Evolutionary conservation across 2,113 vertebrate genomes (phyloP).

Genomic region (Brachypteracias leptosomus): DNA sequence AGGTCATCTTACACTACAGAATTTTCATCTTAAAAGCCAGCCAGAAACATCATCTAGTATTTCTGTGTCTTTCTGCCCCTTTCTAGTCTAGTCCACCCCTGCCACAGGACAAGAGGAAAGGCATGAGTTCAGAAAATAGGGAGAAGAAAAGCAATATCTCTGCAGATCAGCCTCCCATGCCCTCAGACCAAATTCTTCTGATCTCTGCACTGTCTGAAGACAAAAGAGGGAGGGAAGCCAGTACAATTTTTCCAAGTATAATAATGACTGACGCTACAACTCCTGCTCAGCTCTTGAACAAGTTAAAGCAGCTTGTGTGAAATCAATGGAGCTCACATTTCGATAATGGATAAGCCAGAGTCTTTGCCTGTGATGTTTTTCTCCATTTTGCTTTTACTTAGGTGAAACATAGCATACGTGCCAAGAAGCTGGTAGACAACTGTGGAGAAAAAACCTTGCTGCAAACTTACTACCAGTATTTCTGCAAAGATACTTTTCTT

Average conservation of each 20-base stretch:
- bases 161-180: neutral
- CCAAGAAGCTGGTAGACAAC: neutral
- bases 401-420: neutral
- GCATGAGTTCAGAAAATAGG: neutral
- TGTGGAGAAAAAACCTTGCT: neutral
- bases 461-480: neutral
- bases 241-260: neutral
- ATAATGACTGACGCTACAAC: neutral
- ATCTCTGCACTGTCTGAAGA: neutral
- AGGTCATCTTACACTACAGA: neutral
- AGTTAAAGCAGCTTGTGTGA: neutral
- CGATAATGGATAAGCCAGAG: neutral
- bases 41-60: neutral
- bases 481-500: neutral
- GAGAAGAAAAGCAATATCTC: neutral
- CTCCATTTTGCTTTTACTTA: neutral
- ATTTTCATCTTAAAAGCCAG: neutral
- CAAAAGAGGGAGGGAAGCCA: neutral
- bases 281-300: neutral
- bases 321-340: neutral
- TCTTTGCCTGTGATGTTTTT: neutral
- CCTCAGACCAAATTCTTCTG: neutral
- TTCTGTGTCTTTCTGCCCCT: neutral
- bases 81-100: neutral
- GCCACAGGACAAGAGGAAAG: neutral